Evolutionary conservation across 2,888 invertebrate species (phyloP).

Genomic region (Noctua janthe): DNA sequence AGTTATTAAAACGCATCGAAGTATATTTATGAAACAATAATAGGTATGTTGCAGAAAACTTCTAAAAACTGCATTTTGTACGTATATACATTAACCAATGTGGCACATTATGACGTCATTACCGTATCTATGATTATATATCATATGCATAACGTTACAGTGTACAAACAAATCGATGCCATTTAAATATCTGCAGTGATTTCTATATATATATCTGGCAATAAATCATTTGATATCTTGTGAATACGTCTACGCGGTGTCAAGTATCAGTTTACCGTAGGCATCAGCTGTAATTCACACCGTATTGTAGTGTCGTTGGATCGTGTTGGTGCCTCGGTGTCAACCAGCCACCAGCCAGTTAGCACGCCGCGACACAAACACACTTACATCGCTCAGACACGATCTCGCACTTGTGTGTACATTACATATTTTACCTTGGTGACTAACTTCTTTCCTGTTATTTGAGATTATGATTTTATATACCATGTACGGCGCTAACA

Average conservation of each 20-base stretch:
- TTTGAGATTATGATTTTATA: constrained; percentile 63
- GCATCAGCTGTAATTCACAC: constrained; percentile 84
- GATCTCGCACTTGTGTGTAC: constrained; percentile 74
- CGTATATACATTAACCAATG: background rate
- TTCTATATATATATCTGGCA: constrained; percentile 71
- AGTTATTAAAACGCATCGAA: background rate
- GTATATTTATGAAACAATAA: background rate
- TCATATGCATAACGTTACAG: constrained; percentile 19
- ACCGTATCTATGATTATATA: constrained; percentile 5
- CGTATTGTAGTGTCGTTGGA: constrained; percentile 74
- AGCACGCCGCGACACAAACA: constrained; percentile 82
- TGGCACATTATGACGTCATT: constrained; percentile 39
- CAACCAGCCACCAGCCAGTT: constrained; percentile 71
- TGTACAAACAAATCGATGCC: constrained; percentile 49
- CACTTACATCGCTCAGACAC: constrained; percentile 76
- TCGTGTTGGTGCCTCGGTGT: constrained; percentile 76
- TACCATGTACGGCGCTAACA: constrained; percentile 51
- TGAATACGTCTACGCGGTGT: constrained; percentile 75
- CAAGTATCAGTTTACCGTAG: constrained; percentile 82
- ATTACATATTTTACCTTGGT: constrained; percentile 65
- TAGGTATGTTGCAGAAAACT: background rate
- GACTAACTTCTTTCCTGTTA: constrained; percentile 57
- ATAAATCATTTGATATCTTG: constrained; percentile 85
- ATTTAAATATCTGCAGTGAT: constrained; percentile 63
- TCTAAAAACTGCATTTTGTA: background rate